phyloP scores from a whole-genome alignment of 2,113 vertebrate genomes.

The Lamprotornis superbus region DNA sequence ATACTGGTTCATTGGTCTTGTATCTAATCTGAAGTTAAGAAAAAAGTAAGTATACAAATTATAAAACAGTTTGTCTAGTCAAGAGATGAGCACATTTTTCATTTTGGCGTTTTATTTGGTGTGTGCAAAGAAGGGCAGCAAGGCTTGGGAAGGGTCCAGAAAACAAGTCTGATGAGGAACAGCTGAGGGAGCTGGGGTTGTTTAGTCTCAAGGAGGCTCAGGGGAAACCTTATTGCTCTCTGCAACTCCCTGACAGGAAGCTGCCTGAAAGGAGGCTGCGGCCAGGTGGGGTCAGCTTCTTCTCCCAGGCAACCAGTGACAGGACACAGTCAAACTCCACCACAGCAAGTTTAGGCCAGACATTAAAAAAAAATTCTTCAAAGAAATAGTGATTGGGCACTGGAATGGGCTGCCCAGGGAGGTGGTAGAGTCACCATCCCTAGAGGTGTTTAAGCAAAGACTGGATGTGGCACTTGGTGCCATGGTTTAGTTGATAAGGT shows the following conservation, averaged over 20 bases:
- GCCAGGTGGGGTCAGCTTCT: background rate
- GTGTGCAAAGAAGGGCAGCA: background rate
- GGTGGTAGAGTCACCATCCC: background rate
- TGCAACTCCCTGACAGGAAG: background rate
- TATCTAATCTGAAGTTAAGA: conserved; percentile 80
- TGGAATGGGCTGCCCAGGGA: background rate
- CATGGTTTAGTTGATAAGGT: background rate
- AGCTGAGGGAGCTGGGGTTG: background rate
- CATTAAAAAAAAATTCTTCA: background rate
- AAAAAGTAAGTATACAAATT: background rate
- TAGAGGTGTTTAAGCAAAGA: background rate
- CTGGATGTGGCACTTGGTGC: no score
- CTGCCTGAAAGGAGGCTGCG: background rate
- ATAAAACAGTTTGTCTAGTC: background rate
- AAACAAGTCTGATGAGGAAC: background rate
- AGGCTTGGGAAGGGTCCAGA: background rate
- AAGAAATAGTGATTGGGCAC: background rate
- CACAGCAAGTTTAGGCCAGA: background rate
- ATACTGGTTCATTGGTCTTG: conserved; percentile 92
- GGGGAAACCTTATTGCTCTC: background rate
- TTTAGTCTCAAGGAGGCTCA: background rate
- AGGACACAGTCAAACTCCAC: background rate
- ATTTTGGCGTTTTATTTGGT: background rate
- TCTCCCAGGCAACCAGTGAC: background rate
- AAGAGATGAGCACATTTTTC: background rate